Base-by-base conservation (phyloP, 1,140 invertebrate genomes). In the Hyposmocoma kahamanoa region DNA sequence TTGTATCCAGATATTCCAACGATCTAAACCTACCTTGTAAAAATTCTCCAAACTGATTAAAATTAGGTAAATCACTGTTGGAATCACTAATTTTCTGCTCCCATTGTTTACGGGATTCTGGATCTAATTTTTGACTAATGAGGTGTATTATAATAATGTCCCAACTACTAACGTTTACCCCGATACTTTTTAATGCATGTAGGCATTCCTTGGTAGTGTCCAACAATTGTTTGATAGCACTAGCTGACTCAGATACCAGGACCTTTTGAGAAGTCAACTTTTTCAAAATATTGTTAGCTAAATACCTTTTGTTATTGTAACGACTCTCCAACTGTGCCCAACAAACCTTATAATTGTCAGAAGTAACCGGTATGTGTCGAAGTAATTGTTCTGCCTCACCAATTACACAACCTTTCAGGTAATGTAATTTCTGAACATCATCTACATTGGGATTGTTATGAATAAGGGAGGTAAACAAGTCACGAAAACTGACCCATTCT, bases 51-150 rank as follows among this genome's bases (percentile, higher is more conserved):
- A 62, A 45, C 9, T 56, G 52, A 2, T 36, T 21, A 30, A 47
- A 56, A n/a, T 45, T 52, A 1, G 57, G 54, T 42, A 63, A 45
- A 17, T 60, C 53, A 9, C 36, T 34, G 30, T 56, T 44, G 19
- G 44, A 45, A 11, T 44, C 53, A 22, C 41, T 42, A 1, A 50
- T 44, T 39, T 47, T 17, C 41, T 56, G 26, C 52, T 67, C 60
- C 55, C 54, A 67, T 11, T 56, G 49, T 41, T 61, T 58, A 36
- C 53, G 55, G 28, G 60, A 53, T 42, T 63, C 60, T 19, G 50
- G 8, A 41, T 67, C 64, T 42, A 67, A 53, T 36, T 62, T 66
- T 45, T 61, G 53, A 1, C 47, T 32, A 10, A 66, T 36, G 26
- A 66, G 41, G 55, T 49, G 49, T 49, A 50, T 49, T 3, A 48